Conservation (phyloP, 1,140 invertebrate species). For the Aphidius gifuensis region DNA sequence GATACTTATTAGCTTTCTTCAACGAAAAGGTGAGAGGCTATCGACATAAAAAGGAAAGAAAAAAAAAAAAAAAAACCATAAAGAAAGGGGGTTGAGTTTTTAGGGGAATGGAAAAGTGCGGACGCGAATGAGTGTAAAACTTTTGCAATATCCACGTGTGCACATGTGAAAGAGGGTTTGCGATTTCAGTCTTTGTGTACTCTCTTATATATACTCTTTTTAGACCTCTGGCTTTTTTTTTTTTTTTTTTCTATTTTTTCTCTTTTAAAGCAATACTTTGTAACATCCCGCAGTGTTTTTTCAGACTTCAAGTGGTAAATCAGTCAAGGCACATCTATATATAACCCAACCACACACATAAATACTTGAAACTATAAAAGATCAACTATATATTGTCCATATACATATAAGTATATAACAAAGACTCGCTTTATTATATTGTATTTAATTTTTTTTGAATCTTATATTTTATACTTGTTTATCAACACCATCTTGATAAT, state of each 20-base stretch:
- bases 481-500: too few relatives aligned
- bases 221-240: conserved; percentile 1
- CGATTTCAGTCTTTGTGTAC: conserved; percentile 2
- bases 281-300: not conserved
- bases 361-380: too few relatives aligned
- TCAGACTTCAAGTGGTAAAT: not conserved
- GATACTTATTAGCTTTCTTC: conserved; percentile 53
- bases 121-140: conserved; percentile 35
- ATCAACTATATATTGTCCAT: too few relatives aligned
- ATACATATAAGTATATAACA: too few relatives aligned
- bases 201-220: not conserved
- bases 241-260: not conserved
- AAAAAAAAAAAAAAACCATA: conserved; percentile 24
- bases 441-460: too few relatives aligned
- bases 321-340: not conserved
- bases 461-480: too few relatives aligned
- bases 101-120: conserved; percentile 3
- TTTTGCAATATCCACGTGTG: conserved; percentile 46
- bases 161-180: conserved; percentile 5
- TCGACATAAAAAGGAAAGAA: too few relatives aligned
- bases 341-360: too few relatives aligned
- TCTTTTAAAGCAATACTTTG: too few relatives aligned
- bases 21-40: conserved; percentile 16
- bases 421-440: too few relatives aligned
- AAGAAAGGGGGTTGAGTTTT: conserved; percentile 4